Base-by-base conservation (phyloP, 2,888 invertebrate genomes). In the Thecophora atra region DNA sequence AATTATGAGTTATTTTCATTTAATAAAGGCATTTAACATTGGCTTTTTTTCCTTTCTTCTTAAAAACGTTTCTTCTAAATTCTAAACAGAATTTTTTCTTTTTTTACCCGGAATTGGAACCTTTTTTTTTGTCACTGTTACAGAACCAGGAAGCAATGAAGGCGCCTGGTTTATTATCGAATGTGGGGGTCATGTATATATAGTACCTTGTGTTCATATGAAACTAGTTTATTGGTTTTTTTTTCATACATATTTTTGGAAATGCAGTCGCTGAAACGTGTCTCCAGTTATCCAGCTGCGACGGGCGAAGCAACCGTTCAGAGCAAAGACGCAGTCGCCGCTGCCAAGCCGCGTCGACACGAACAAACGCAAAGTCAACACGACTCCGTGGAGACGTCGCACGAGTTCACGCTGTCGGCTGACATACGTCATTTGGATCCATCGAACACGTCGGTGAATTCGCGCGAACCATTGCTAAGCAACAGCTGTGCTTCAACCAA, bases 231-330 rank as follows among this genome's bases (percentile, higher is more conserved):
- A n/a, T n/a, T n/a, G n/a, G n/a, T n/a, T n/a, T n/a, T n/a, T n/a
- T n/a, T n/a, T n/a, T n/a, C n/a, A n/a, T n/a, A n/a, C n/a, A 47
- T 4, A 8, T 47, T 1, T 47, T 47, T 47, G 4, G 1, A 47
- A 68, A 21, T 58, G 28, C 85, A 90, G 87, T 89, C 90, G 60
- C 84, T 92, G 65, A 91, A 92, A 79, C 87, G 92, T n/a, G 92
- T 92, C 7, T 91, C 91, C 77, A 92, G 92, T 83, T 92, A 92
- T 60, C 92, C 92, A n/a, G 84, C 83, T 15, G 82, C 84, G 5
- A 90, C 72, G 88, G 90, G 80, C 80, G 88, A 72, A 47, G 79
- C 79, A 13, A 81, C 77, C 15, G 78, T 79, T 69, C 84, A 81
- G 71, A 81, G 80, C 73, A 83, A 84, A 64, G 83, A 83, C 77